phyloP scores from a whole-genome alignment of 2,888 invertebrate genomes.

The Oligia latruncula region DNA sequence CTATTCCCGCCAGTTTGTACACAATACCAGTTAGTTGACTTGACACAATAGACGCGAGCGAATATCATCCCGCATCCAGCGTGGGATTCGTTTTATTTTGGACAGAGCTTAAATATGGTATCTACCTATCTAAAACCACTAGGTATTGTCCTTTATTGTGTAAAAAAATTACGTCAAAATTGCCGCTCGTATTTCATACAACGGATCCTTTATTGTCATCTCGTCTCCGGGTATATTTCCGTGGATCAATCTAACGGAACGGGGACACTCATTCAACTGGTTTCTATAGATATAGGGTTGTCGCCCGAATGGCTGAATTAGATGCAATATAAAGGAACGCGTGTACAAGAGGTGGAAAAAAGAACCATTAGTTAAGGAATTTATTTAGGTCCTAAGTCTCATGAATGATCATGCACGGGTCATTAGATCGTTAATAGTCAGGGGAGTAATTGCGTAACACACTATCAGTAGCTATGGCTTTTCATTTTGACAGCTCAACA shows the following conservation, averaged over 20 bases:
- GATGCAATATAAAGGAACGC: too few species aligned
- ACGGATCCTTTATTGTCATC: constrained; percentile 18
- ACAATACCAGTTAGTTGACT: not conserved
- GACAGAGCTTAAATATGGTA: not conserved
- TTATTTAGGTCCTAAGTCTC: not conserved
- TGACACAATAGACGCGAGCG: not conserved
- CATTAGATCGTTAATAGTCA: not conserved
- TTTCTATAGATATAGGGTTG: constrained; percentile 44
- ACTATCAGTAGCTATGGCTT: not conserved
- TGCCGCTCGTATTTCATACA: constrained; percentile 2
- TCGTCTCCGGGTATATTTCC: constrained; percentile 40
- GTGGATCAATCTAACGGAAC: constrained; percentile 39
- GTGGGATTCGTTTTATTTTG: not conserved
- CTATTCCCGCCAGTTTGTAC: too few species aligned
- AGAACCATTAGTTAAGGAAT: too few species aligned
- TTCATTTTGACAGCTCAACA: not conserved
- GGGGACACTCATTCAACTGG: constrained; percentile 57
- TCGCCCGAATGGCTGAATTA: not conserved
- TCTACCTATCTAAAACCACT: not conserved
- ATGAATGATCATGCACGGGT: not conserved
- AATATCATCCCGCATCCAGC: not conserved
- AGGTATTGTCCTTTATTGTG: not conserved
- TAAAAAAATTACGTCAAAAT: constrained; percentile 24
- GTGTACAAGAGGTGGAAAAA: not conserved
- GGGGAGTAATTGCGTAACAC: not conserved